Percentiles rank a stretch among this genome's conserved stretches.
phyloP scores from a whole-genome alignment of 2,888 invertebrate genomes.

The Dendrolimus pini region DNA sequence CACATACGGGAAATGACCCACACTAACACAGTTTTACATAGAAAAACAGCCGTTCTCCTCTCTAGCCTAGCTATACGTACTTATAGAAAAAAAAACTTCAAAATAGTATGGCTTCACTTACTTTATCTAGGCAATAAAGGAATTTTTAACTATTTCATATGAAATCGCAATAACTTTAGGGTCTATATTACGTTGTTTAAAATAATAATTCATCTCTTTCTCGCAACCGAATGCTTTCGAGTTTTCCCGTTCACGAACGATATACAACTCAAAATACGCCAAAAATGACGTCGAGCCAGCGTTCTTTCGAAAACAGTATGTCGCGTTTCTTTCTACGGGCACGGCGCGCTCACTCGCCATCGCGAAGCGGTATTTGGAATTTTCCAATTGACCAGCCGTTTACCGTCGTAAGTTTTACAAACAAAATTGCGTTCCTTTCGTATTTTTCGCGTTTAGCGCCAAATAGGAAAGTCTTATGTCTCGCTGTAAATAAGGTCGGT shows the following conservation, averaged over 20 bases:
- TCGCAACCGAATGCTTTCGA: slow-evolving; percentile 70
- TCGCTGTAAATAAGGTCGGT: slow-evolving; percentile 41
- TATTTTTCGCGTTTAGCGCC: slow-evolving; percentile 69
- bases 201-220: slow-evolving; percentile 46
- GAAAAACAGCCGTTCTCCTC: slow-evolving; percentile 67
- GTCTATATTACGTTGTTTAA: slow-evolving; percentile 49
- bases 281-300: slow-evolving; percentile 73
- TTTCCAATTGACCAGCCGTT: slow-evolving; percentile 79
- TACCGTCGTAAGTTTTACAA: slow-evolving; percentile 67
- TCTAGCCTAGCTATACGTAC: slow-evolving; percentile 51
- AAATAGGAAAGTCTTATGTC: slow-evolving; percentile 68
- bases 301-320: slow-evolving; percentile 73
- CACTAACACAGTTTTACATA: slow-evolving; percentile 58
- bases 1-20: slow-evolving; percentile 64
- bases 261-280: slow-evolving; percentile 74
- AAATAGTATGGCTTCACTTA: slow-evolving; percentile 68
- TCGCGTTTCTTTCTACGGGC: slow-evolving; percentile 63
- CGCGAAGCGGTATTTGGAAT: slow-evolving; percentile 67
- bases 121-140: slow-evolving; percentile 40
- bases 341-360: slow-evolving; percentile 58
- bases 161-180: slow-evolving; percentile 42
- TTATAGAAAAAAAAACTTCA: slow-evolving; percentile 71
- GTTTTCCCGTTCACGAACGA: slow-evolving; percentile 66
- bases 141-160: slow-evolving; percentile 45
- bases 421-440: slow-evolving; percentile 66